phyloP scores from a whole-genome alignment of 2,113 vertebrate genomes.

The Actinemys pallida region DNA sequence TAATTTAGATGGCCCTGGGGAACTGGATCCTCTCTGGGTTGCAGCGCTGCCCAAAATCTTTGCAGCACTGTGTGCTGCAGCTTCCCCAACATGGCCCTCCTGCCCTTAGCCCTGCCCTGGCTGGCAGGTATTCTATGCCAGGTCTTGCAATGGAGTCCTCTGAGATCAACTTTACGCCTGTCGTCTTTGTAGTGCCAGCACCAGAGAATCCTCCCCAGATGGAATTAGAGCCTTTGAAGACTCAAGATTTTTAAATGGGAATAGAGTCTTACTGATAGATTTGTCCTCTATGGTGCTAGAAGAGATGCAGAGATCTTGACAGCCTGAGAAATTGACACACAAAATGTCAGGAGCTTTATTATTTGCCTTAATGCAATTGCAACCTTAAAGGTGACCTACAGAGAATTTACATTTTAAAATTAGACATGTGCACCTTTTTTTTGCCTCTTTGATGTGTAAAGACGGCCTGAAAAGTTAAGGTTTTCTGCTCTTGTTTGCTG shows the following conservation, averaged over 20 bases:
- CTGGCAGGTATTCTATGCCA: no score
- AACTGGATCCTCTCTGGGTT: not conserved
- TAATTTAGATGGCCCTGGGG: not conserved
- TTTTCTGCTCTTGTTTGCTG: not conserved
- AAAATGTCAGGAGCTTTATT: not conserved
- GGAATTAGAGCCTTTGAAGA: not conserved
- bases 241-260: not conserved
- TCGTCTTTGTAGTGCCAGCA: not conserved
- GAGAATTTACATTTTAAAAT: not conserved
- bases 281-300: not conserved
- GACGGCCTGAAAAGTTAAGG: constrained; percentile 1
- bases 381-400: not conserved
- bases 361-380: not conserved
- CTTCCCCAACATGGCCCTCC: not conserved
- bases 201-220: no score
- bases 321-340: not conserved
- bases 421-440: not conserved
- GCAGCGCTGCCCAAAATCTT: no score
- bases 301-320: not conserved
- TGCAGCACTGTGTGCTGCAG: no score
- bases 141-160: not conserved
- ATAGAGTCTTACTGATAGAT: not conserved
- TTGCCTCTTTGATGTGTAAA: not conserved
- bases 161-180: not conserved
- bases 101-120: no score